phyloP scores from a whole-genome alignment of 2,888 invertebrate species.

The Sarcophaga carnaria region DNA sequence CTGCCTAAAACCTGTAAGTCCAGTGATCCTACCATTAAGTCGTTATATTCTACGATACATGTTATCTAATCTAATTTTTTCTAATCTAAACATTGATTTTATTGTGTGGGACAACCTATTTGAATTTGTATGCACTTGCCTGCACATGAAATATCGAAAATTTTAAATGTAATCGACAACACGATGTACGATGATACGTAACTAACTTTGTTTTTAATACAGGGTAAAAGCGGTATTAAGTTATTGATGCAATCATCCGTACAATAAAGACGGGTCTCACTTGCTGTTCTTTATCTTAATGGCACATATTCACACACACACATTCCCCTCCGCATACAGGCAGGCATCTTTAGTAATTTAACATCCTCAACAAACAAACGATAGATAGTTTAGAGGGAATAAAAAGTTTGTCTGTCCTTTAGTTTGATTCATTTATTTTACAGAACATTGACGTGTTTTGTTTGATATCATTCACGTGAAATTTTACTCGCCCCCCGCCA shows the following conservation, averaged over 20 bases:
- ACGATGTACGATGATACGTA: background rate
- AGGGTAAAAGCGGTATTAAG: too few species aligned
- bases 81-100: too few species aligned
- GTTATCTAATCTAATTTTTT: too few species aligned
- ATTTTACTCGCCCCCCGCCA: too few species aligned
- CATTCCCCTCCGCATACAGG: background rate
- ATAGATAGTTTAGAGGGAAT: background rate
- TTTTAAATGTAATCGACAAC: constrained; percentile 19
- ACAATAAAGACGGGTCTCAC: constrained; percentile 24
- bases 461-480: constrained; percentile 1
- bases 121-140: background rate
- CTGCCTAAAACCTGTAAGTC: too few species aligned
- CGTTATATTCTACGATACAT: too few species aligned
- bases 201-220: too few species aligned
- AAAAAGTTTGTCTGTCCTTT: background rate
- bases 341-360: too few species aligned
- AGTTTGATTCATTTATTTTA: constrained; percentile 13
- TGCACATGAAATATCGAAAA: constrained; percentile 12
- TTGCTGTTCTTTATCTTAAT: background rate
- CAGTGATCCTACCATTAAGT: too few species aligned
- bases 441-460: constrained; percentile 37
- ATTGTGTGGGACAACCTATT: background rate
- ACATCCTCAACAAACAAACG: background rate
- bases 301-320: background rate
- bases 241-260: constrained; percentile 34